These are phyloP conservation scores for Emydocephalus ijimae DNA, from an alignment of 2,113 vertebrate species.

Conservation along the genomic window DNA sequence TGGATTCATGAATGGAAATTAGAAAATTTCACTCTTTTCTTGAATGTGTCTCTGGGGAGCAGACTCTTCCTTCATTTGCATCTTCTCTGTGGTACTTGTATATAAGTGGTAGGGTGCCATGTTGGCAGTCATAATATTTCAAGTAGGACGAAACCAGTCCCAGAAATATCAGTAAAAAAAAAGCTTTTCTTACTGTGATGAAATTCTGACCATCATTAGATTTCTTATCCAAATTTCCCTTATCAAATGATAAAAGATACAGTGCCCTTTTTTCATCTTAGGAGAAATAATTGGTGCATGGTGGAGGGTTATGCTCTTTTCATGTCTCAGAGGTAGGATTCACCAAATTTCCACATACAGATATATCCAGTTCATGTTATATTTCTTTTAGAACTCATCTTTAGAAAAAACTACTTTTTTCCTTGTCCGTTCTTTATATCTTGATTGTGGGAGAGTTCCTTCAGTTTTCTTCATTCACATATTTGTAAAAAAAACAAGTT, in stretches of 20 bases:
- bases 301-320: background rate
- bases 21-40: background rate
- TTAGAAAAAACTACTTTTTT: background rate
- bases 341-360: background rate
- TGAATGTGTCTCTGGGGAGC: background rate
- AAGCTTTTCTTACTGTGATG: background rate
- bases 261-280: background rate
- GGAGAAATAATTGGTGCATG: background rate
- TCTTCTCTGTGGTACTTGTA: background rate
- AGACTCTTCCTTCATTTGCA: background rate
- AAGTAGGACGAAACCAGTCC: background rate
- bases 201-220: background rate
- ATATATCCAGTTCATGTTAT: background rate
- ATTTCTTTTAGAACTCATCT: background rate
- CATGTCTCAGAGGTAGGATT: background rate
- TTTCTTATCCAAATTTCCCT: background rate
- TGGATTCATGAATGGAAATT: background rate
- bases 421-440: background rate
- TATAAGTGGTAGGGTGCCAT: background rate
- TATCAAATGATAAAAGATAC: background rate
- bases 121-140: background rate
- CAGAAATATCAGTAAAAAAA: background rate
- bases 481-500: background rate
- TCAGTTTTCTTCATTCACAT: background rate
- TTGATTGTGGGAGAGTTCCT: too few relatives aligned